These are phyloP conservation scores for Ooceraea biroi DNA, from an alignment of 1,140 invertebrate genomes.

Conservation along the genomic window DNA sequence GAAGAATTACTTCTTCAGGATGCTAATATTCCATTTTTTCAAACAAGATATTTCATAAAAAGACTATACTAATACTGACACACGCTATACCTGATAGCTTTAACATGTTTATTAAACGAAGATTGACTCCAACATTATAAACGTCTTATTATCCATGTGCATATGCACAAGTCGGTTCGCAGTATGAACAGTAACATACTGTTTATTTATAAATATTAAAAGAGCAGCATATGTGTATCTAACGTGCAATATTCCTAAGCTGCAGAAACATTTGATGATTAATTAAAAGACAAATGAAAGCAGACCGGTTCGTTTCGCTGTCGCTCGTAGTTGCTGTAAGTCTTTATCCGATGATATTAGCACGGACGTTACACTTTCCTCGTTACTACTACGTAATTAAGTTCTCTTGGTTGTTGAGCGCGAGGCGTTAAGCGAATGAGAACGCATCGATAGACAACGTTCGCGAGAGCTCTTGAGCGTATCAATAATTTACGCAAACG, in stretches of 20 bases:
- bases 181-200: background rate
- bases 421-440: constrained; percentile 27
- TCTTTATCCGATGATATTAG: constrained; percentile 36
- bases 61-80: background rate
- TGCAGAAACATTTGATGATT: constrained; percentile 29
- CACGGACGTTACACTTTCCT: constrained; percentile 24
- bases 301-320: too few species aligned
- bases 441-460: constrained; percentile 29
- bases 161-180: background rate
- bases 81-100: background rate
- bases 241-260: constrained; percentile 8
- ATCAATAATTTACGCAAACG: constrained; percentile 47
- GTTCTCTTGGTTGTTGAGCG: constrained; percentile 1
- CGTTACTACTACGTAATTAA: constrained; percentile 47
- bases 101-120: background rate
- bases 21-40: background rate
- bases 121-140: background rate
- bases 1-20: background rate
- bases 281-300: constrained; percentile 45
- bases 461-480: constrained; percentile 30
- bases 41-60: background rate
- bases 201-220: background rate
- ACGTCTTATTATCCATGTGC: background rate
- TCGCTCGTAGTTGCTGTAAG: background rate
- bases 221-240: too few species aligned